Base-by-base conservation (phyloP, 2,797 vertebrate species). In the Buphagus erythrorhynchus region DNA sequence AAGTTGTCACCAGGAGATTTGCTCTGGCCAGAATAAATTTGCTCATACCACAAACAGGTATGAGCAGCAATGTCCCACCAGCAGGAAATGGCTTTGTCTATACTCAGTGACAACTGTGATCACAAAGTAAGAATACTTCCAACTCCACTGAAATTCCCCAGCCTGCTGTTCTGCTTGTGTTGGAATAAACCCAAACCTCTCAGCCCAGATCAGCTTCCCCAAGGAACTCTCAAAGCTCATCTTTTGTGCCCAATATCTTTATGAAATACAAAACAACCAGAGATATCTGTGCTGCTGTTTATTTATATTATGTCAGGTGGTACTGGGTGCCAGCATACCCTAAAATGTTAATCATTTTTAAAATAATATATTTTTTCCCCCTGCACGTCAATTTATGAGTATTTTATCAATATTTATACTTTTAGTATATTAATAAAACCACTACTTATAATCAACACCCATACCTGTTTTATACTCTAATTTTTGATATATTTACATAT, bases 341-440 rank as follows among this genome's bases (percentile, higher is more conserved):
- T 87, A 74, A 86, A 95, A 84, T 89, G 88, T 69, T 96, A 58
- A 72, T 68, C 67, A 68, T 5, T 11, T 90, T 84, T 89, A 71
- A 86, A 87, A 94, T 33, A 66, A 14, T 40, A 42, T 8, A 5
- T 29, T 71, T 33, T 88, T 93, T 55, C 67, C 65, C 65, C 31
- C 42, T 73, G 31, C 11, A 11, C n/a, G 84, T 59, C 74, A 74
- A 66, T 71, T 93, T 77, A 49, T 42, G 81, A 57, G 2, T 57
- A 62, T 67, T 94, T 92, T 68, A 67, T 35, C 29, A 71, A 26
- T 55, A 59, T 57, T 68, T 54, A 91, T 38, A 45, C 3, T 36
- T 93, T 72, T 28, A 90, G 16, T 48, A 17, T 38, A 31, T 26
- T 2, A 92, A 59, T 74, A 61, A 83, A 82, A 58, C 21, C 9